These are phyloP conservation scores for Malacosoma neustria DNA, from an alignment of 2,888 invertebrate species.

Conservation along the genomic window DNA sequence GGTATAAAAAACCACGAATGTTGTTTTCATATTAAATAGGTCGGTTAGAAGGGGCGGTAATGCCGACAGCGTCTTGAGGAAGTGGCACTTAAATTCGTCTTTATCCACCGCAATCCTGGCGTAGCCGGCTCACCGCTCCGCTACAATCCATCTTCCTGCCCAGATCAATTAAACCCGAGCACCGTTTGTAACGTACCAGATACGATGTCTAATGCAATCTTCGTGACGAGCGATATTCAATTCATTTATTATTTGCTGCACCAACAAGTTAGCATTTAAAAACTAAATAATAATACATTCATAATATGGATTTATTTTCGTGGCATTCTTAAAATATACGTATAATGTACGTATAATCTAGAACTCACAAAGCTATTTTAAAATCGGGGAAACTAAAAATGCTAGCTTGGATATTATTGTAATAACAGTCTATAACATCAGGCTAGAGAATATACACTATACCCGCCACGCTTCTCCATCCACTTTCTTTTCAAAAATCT, in stretches of 20 bases:
- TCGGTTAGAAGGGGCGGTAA: conserved; percentile 11
- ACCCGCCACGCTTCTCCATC: no score
- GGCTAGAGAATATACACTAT: no score
- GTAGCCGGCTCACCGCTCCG: conserved; percentile 21
- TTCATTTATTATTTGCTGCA: not conserved
- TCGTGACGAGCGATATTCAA: conserved; percentile 11
- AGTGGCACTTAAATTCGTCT: conserved; percentile 35
- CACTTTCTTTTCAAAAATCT: no score
- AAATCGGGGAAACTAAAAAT: no score
- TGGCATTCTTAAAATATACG: no score
- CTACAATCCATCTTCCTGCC: conserved; percentile 46
- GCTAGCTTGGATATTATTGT: no score
- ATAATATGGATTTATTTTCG: no score
- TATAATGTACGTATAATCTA: no score
- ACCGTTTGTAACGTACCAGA: conserved; percentile 29
- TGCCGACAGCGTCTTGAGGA: conserved; percentile 23
- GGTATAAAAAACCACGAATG: not conserved
- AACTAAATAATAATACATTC: no score
- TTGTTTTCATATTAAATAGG: not conserved
- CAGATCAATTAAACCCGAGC: conserved; percentile 45
- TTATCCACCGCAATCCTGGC: conserved; percentile 29
- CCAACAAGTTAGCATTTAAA: no score
- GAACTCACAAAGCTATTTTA: no score
- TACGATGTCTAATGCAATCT: conserved; percentile 24
- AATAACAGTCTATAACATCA: no score